These are phyloP conservation scores for Nebria ingens DNA, from an alignment of 1,140 invertebrate species.

Conservation along the genomic window DNA sequence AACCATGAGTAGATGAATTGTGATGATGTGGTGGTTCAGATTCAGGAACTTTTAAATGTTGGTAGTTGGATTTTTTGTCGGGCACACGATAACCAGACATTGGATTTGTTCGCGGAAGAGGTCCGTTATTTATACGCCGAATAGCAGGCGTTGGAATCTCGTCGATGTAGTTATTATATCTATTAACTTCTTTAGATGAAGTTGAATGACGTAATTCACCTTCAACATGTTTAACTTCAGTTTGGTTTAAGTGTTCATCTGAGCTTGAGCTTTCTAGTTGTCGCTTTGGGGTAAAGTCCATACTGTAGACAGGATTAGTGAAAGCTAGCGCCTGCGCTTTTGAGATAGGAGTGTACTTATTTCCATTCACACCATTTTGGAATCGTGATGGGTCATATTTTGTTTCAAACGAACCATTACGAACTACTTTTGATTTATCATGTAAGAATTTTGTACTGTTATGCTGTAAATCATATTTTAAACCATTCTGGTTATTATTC, in stretches of 20 bases:
- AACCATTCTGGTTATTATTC: constrained; percentile 24
- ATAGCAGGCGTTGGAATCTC: constrained; percentile 38
- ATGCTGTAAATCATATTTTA: constrained; percentile 4
- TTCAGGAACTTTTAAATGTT: constrained; percentile 1
- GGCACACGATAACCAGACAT: constrained; percentile 35
- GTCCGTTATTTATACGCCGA: constrained; percentile 33
- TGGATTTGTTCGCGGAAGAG: constrained; percentile 42
- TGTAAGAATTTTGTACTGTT: constrained; percentile 6
- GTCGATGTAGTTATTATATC: constrained; percentile 20
- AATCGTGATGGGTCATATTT: constrained; percentile 13
- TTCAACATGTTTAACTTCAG: constrained; percentile 20
- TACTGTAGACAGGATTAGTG: constrained; percentile 76
- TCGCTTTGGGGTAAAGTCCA: constrained; percentile 39
- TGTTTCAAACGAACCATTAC: constrained; percentile 1
- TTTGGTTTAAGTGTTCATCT: constrained; percentile 23
- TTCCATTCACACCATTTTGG: constrained; percentile 30
- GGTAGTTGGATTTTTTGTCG: constrained; percentile 4
- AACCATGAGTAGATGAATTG: too few species aligned
- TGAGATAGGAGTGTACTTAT: constrained; percentile 31
- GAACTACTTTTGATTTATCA: not conserved
- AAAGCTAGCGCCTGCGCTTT: constrained; percentile 60
- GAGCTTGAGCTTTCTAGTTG: constrained; percentile 41
- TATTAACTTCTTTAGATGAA: constrained; percentile 34
- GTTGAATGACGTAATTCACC: constrained; percentile 37
- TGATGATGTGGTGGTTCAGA: constrained; percentile 21